Evolutionary conservation across 2,113 vertebrate genomes (phyloP).

Genomic region (Hippopotamus amphibius): DNA sequence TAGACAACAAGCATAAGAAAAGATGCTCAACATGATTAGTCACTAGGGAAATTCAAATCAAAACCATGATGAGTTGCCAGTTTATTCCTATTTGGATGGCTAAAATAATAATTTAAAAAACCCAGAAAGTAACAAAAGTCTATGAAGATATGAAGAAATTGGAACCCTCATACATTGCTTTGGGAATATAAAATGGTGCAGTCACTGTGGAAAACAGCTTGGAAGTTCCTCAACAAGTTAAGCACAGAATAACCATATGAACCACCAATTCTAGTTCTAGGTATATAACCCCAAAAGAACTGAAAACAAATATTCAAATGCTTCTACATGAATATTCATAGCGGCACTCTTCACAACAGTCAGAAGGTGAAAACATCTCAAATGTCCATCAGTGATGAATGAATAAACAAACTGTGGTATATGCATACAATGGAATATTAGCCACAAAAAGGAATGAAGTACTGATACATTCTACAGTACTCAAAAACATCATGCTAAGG

Average conservation of each 20-base stretch:
- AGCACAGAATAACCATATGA: background rate
- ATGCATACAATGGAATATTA: background rate
- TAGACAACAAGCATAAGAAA: background rate
- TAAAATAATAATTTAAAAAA: background rate
- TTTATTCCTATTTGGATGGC: background rate
- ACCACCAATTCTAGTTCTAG: background rate
- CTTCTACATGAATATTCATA: background rate
- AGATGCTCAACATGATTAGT: background rate
- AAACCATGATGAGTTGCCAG: background rate
- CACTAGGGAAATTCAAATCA: background rate
- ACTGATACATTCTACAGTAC: background rate
- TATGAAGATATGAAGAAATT: background rate
- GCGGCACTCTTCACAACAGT: background rate
- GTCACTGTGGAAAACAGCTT: too few relatives aligned
- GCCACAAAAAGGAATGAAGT: background rate
- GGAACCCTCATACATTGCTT: background rate
- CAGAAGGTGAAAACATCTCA: background rate
- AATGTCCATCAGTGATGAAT: background rate
- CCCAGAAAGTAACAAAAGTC: background rate
- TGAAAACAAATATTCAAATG: background rate
- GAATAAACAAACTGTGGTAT: background rate
- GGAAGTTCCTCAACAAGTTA: background rate
- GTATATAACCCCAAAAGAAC: background rate
- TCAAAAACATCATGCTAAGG: background rate
- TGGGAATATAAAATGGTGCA: background rate